Percentiles rank a stretch among this genome's conserved stretches.
Conservation (phyloP, 1,140 invertebrate species). For the Brachystomella parvula region DNA sequence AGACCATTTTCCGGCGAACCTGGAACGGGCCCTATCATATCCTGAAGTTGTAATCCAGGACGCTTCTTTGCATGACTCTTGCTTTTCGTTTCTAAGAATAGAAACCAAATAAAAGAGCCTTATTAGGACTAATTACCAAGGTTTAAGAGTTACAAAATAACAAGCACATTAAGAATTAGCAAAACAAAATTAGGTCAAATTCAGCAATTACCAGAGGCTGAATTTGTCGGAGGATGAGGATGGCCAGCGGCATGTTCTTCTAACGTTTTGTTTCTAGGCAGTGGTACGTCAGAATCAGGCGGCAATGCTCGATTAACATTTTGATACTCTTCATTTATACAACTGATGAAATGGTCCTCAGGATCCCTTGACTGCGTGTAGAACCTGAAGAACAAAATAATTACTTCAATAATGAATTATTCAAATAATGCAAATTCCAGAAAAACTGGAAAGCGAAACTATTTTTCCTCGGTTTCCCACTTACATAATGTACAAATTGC, state of each 20-base stretch:
- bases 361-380: conserved; percentile 30
- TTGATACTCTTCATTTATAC: conserved; percentile 18
- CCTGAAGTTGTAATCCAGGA: conserved; percentile 20
- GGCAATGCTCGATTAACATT: conserved; percentile 38
- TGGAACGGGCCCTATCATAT: neutral
- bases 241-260: conserved; percentile 44
- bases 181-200: neutral
- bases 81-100: too few relatives aligned
- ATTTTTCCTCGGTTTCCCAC: too few relatives aligned
- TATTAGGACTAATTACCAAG: conserved; percentile 27
- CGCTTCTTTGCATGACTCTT: conserved; percentile 35
- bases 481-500: conserved; percentile 54
- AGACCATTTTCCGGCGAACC: too few relatives aligned
- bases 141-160: too few relatives aligned
- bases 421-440: too few relatives aligned
- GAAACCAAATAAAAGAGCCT: neutral
- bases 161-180: too few relatives aligned
- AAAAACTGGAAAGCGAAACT: too few relatives aligned
- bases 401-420: too few relatives aligned
- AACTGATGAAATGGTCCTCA: conserved; percentile 29
- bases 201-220: neutral
- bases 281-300: conserved; percentile 41
- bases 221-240: neutral
- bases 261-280: conserved; percentile 46
- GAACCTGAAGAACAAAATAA: too few relatives aligned